phyloP scores from a whole-genome alignment of 2,888 invertebrate species.

The Embidobia sp. region DNA sequence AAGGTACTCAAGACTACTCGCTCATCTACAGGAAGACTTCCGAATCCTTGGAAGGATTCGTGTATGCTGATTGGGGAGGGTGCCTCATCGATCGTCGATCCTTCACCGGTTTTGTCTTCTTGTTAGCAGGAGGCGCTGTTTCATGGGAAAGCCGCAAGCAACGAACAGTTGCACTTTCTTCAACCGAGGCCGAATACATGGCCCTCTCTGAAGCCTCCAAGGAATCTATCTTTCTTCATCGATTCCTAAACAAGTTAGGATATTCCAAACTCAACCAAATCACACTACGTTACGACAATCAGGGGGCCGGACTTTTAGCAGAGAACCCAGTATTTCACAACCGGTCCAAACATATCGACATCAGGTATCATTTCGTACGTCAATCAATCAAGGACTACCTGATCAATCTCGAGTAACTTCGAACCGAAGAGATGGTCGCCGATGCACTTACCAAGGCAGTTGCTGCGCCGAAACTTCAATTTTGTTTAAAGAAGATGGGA shows the following conservation, averaged over 20 bases:
- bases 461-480: conserved; percentile 15
- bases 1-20: neutral
- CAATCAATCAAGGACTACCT: too few species aligned
- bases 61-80: conserved; percentile 31
- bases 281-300: conserved; percentile 51
- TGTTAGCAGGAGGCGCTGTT: conserved; percentile 15
- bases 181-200: conserved; percentile 31
- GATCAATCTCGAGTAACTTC: neutral
- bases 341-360: conserved; percentile 56
- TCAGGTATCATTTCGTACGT: conserved; percentile 50
- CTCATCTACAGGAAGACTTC: neutral
- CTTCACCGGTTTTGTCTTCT: conserved; percentile 18
- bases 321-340: conserved; percentile 52
- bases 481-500: conserved; percentile 26
- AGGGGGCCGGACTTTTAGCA: conserved; percentile 46
- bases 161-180: conserved; percentile 38
- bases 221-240: conserved; percentile 36
- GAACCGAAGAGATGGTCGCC: conserved; percentile 45
- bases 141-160: conserved; percentile 54
- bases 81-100: conserved; percentile 26
- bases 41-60: neutral
- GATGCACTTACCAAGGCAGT: conserved; percentile 52
- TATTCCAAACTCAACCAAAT: conserved; percentile 1
- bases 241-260: conserved; percentile 41
- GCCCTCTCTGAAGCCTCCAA: conserved; percentile 38